These are phyloP conservation scores for Hyles lineata DNA, from an alignment of 2,888 invertebrate genomes.

Conservation along the genomic window DNA sequence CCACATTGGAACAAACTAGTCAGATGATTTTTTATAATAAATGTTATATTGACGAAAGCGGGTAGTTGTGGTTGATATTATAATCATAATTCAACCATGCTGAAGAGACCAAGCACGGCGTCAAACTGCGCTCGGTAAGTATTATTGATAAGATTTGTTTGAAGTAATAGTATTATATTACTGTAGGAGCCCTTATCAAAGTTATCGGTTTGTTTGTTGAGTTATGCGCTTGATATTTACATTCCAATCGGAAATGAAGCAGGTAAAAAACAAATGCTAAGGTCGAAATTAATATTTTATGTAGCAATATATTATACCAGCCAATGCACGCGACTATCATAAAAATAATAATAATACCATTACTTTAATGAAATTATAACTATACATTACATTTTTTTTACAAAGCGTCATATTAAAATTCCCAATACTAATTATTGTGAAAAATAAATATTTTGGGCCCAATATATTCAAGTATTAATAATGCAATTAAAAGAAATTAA, in stretches of 20 bases:
- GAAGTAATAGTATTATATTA: slow-evolving; percentile 64
- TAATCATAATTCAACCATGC: slow-evolving; percentile 34
- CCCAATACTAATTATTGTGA: too few relatives aligned
- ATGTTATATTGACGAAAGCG: background rate
- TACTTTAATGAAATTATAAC: too few relatives aligned
- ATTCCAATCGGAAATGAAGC: background rate
- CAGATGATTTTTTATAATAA: background rate
- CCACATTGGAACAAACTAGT: slow-evolving; percentile 55
- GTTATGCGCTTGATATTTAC: slow-evolving; percentile 40
- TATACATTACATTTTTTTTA: too few relatives aligned
- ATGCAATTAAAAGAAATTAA: background rate
- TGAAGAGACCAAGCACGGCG: slow-evolving; percentile 36
- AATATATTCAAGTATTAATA: background rate
- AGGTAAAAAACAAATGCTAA: slow-evolving; percentile 26
- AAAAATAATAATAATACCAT: too few relatives aligned
- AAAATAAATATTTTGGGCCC: too few relatives aligned
- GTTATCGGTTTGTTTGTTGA: slow-evolving; percentile 74
- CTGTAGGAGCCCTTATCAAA: slow-evolving; percentile 70
- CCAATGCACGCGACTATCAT: too few relatives aligned
- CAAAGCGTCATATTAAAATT: too few relatives aligned
- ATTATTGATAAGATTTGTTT: slow-evolving; percentile 73
- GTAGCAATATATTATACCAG: too few relatives aligned
- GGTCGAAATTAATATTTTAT: background rate
- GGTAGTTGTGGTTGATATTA: slow-evolving; percentile 31
- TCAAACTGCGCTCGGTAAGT: slow-evolving; percentile 51